Percentiles rank a stretch among this genome's conserved stretches.
These are phyloP conservation scores for Nixonia krombeini DNA, from an alignment of 1,140 invertebrate genomes.

Conservation along the genomic window DNA sequence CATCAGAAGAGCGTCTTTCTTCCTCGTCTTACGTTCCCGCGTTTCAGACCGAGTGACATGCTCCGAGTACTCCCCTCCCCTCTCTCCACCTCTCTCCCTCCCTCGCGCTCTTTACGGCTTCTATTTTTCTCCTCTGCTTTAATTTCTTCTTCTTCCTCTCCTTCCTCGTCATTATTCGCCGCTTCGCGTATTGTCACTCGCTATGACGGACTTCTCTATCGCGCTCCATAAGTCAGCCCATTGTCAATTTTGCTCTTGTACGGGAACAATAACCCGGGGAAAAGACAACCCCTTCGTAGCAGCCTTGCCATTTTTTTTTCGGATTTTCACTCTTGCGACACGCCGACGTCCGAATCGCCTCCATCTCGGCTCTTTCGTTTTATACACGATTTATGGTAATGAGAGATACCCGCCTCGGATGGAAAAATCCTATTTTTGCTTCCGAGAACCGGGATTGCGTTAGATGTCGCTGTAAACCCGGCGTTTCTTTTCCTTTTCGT, in stretches of 20 bases:
- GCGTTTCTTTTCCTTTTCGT: neutral
- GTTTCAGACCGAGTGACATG: neutral
- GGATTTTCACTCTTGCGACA: too few relatives aligned
- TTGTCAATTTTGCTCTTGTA: slow-evolving; percentile 4
- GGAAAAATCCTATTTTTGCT: slow-evolving; percentile 8
- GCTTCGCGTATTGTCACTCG: neutral
- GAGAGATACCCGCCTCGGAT: slow-evolving; percentile 8
- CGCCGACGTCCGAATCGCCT: too few relatives aligned
- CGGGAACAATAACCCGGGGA: too few relatives aligned
- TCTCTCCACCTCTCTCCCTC: neutral
- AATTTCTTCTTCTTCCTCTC: slow-evolving; percentile 9
- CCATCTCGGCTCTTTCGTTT: too few relatives aligned
- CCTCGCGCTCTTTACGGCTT: slow-evolving; percentile 3
- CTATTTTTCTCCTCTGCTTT: slow-evolving; percentile 1
- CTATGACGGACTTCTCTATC: slow-evolving; percentile 2
- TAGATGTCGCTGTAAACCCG: too few relatives aligned
- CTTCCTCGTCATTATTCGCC: slow-evolving; percentile 5
- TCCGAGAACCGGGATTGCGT: too few relatives aligned
- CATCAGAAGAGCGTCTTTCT: neutral
- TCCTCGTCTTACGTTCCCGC: neutral
- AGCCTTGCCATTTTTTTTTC: too few relatives aligned
- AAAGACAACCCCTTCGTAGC: too few relatives aligned
- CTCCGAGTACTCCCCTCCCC: slow-evolving; percentile 2
- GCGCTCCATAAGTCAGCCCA: neutral
- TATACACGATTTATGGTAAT: too few relatives aligned